Evolutionary conservation across 2,113 vertebrate species (phyloP).

Genomic region (Pungitius pungitius): DNA sequence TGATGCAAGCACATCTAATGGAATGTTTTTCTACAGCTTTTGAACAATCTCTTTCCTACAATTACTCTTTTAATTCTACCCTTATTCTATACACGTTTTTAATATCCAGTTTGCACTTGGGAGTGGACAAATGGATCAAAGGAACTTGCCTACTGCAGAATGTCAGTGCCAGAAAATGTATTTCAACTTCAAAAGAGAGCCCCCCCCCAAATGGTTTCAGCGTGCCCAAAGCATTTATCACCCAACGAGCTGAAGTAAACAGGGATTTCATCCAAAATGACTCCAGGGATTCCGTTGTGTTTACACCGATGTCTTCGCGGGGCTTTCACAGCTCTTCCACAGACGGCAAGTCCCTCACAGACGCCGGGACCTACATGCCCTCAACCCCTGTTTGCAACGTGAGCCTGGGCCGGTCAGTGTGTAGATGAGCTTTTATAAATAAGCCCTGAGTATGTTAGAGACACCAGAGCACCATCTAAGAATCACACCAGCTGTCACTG

Average conservation of each 20-base stretch:
- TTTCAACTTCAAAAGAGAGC: not conserved
- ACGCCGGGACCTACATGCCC: conserved; percentile 21
- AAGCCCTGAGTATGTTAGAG: conserved; percentile 53
- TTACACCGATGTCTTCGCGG: not conserved
- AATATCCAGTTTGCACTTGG: no score
- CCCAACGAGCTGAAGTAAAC: not conserved
- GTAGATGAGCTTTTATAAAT: conserved; percentile 66
- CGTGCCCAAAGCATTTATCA: not conserved
- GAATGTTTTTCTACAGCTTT: no score
- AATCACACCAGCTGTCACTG: conserved; percentile 57
- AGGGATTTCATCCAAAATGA: not conserved
- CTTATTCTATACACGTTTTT: not conserved
- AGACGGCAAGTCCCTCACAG: conserved; percentile 7
- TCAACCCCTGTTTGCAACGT: conserved; percentile 51
- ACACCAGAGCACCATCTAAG: conserved; percentile 56
- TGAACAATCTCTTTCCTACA: no score
- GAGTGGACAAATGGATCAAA: not conserved
- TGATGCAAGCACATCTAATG: not conserved
- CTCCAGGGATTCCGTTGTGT: not conserved
- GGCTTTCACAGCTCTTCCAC: not conserved
- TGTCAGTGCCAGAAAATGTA: not conserved
- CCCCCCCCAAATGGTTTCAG: not conserved
- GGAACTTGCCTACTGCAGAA: not conserved
- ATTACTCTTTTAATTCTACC: not conserved
- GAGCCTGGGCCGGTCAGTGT: conserved; percentile 59